A percentile compares a stretch with the other conserved stretches of the same genome.
phyloP scores from a whole-genome alignment of 2,113 vertebrate species.

The Mobula hypostoma region DNA sequence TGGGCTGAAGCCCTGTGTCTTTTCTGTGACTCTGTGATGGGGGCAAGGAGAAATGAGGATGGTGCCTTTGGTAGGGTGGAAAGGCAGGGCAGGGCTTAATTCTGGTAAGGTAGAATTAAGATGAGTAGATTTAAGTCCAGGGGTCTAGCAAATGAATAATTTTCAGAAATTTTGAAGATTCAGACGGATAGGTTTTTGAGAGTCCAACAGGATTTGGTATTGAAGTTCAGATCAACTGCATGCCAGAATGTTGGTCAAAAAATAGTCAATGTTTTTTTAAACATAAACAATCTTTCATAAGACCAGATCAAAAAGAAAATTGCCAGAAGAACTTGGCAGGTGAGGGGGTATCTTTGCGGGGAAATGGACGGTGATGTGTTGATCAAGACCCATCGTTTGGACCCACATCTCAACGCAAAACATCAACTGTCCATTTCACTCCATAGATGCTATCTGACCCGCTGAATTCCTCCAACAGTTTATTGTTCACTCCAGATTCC shows the following conservation, averaged over 20 bases:
- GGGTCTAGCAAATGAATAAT: not conserved
- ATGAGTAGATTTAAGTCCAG: not conserved
- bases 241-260: not conserved
- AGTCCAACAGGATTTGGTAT: not conserved
- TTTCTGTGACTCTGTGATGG: not conserved
- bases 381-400: no score
- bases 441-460: no score
- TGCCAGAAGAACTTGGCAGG: no score
- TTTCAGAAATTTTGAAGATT: not conserved
- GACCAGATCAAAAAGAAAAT: no score
- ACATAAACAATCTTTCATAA: not conserved
- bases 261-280: not conserved
- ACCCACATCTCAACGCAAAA: no score
- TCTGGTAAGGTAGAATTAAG: not conserved
- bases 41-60: not conserved
- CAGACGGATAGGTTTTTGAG: not conserved
- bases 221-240: not conserved
- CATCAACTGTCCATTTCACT: no score
- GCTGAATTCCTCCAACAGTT: no score
- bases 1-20: no score
- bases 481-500: no score
- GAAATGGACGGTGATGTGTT: no score
- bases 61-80: not conserved
- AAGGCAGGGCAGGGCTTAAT: no score
- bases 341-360: no score